phyloP scores from a whole-genome alignment of 2,888 invertebrate genomes.

The Limnephilus rhombicus region DNA sequence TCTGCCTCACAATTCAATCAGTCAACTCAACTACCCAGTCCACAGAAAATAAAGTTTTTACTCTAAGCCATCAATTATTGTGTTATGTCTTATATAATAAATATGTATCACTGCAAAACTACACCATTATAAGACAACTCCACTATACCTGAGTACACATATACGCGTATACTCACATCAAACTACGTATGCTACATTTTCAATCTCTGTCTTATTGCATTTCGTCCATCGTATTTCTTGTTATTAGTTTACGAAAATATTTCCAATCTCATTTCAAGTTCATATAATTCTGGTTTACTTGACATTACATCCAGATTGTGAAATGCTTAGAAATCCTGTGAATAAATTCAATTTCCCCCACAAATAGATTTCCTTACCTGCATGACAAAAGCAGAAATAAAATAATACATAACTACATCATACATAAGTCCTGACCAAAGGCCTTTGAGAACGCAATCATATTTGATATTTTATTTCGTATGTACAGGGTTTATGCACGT shows the following conservation, averaged over 20 bases:
- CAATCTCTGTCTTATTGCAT: neutral
- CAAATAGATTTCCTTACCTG: neutral
- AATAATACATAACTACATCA: neutral
- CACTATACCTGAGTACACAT: no score
- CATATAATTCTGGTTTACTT: neutral
- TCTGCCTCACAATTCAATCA: no score
- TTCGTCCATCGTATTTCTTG: neutral
- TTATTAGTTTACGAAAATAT: neutral
- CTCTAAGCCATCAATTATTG: no score
- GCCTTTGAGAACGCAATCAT: neutral
- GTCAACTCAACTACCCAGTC: no score
- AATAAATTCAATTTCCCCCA: neutral
- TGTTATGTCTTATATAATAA: no score
- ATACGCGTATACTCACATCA: neutral
- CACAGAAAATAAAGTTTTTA: no score
- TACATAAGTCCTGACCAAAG: neutral
- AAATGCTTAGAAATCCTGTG: neutral
- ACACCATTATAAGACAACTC: no score
- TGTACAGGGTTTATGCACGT: neutral
- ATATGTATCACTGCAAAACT: no score
- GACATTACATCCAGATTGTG: conserved; percentile 1
- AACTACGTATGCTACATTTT: neutral
- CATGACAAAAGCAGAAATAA: neutral
- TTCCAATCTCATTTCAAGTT: neutral
- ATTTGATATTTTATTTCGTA: neutral